Conservation (phyloP, 2,888 invertebrate species). For the Parasteatoda lunata region DNA sequence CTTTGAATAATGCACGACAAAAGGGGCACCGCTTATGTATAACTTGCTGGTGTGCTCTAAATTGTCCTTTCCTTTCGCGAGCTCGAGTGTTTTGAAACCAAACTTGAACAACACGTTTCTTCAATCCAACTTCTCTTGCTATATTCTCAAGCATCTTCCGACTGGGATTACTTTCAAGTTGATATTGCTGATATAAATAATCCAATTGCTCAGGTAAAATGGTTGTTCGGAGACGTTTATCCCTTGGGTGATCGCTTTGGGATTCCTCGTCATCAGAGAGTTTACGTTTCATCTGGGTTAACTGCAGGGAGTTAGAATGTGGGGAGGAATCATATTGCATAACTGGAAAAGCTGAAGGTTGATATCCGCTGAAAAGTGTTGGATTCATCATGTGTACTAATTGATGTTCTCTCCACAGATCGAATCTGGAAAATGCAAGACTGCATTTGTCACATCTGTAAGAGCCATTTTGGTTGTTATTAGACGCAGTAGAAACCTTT, state of each 20-base stretch:
- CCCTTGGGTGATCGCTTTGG: constrained; percentile 80
- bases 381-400: constrained; percentile 96
- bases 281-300: constrained; percentile 61
- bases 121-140: constrained; percentile 94
- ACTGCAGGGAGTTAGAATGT: constrained; percentile 83
- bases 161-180: constrained; percentile 97
- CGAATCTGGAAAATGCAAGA: constrained; percentile 90
- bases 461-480: constrained; percentile 65
- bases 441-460: constrained; percentile 95
- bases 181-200: constrained; percentile 98
- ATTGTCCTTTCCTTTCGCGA: constrained; percentile 91
- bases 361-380: constrained; percentile 80
- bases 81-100: constrained; percentile 96
- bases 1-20: constrained; percentile 94
- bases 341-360: constrained; percentile 28
- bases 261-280: constrained; percentile 76
- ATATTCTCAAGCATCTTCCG: constrained; percentile 98
- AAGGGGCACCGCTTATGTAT: constrained; percentile 97
- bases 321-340: constrained; percentile 77
- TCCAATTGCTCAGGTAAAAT: constrained; percentile 98
- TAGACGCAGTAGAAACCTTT: constrained; percentile 13
- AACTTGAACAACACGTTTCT: constrained; percentile 97
- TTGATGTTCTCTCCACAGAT: constrained; percentile 95
- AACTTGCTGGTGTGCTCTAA: constrained; percentile 94
- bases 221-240: constrained; percentile 94